Base-by-base conservation (phyloP, 2,797 vertebrate species). In the Crocodylus rhombifer region DNA sequence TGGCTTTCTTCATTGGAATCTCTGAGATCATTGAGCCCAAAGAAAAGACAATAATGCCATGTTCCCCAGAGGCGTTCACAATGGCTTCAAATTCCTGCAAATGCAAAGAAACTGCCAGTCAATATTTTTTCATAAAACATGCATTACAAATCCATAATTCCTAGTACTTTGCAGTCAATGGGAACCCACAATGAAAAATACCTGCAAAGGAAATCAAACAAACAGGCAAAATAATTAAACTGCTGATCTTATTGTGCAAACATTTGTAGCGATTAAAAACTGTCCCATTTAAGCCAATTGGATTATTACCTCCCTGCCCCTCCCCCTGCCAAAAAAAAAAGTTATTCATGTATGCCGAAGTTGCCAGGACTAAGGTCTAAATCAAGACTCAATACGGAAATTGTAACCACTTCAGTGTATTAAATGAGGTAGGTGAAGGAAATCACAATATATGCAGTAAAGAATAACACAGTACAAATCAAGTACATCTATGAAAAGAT, bases 1-100 rank as follows among this genome's bases (percentile, higher is more conserved):
- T 96, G 3, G 98, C 98, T 86, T 96, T 98, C 78, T 98, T 96
- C 82, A 97, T 96, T 1, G 99, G 99, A 88, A 99, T 97, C 18
- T 99, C 97, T 0, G 98, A 98, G 77, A 99, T 90, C 97, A 99
- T 97, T 18, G 98, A 98, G 14, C 99, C 99, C 96, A 99, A 96
- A 0, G 98, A 99, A 96, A 99, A 99, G 81, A 99, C 98, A 33
- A 99, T 96, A 30, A 99, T 97, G 9, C 99, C 99, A 0, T 99
- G 98, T 26, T 99, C 97, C 84, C 99, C 99, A 6, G 99, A 99
- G n/a, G 98, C 98, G 0, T 99, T 98, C 80, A 99, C 91, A 67
- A 99, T 99, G 61, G 97, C 95, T 95, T 99, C 98, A 73, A 99
- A 98, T 61, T 99, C 98, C 99, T 99, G 95, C 74, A 97, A 87